Base-by-base conservation (phyloP, 2,888 invertebrate genomes). In the Sesia apiformis region DNA sequence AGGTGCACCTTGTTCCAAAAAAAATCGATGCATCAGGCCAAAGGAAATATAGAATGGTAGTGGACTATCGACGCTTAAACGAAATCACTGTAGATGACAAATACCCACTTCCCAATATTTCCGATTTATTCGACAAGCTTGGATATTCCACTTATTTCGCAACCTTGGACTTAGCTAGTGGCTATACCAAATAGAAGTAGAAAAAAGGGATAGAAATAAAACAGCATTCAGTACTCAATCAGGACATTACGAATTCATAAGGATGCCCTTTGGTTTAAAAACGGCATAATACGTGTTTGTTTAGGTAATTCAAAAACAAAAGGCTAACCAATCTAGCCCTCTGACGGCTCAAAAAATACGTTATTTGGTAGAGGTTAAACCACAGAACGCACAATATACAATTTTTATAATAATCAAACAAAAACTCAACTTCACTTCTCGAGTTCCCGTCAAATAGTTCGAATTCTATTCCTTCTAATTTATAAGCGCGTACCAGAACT, bases 1-100 rank as follows among this genome's bases (percentile, higher is more conserved):
- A 74, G 2, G 64, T 76, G 3, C 74, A 74, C 62, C 57, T 78
- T 41, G 76, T 61, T 23, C 63, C 64, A 4, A 61, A 65, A 43
- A 67, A 64, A 51, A 23, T 43, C 0, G 65, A 67, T 51, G 61
- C 63, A 3, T 59, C 58, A 5, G 60, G 59, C 3, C 52, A 63
- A 58, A 51, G 40, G 4, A 62, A 64, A 56, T 64, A 4, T n/a
- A 6, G 60, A 43, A 38, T n/a, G 53, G 4, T 52, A 5, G 41
- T 52, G 4, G 42, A 52, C 8, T 52, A 52, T 38, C 7, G 41
- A 41, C 8, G 52, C 3, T 53, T 53, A 51, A 59, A 55, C 43
- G 66, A 71, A 0, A 55, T 57, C 2, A 61, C 63, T 3, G 51
- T 53, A 4, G 57, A 58, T 5, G 62, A 61, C 38, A 68, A 64